Conservation (phyloP, 2,113 vertebrate species). For the Amblyopsis rosae region DNA sequence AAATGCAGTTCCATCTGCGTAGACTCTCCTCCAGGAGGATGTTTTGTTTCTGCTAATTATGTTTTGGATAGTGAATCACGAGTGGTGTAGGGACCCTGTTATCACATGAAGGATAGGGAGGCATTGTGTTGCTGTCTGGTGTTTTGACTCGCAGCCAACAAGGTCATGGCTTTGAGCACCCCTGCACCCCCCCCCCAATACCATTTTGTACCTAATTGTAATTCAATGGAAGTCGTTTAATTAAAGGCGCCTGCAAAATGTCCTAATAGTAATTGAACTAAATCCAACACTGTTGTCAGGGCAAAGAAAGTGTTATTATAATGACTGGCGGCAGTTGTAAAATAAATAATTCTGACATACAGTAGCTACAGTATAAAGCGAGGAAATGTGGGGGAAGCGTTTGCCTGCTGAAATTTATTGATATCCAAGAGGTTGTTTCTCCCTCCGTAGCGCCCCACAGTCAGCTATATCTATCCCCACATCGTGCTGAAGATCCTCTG, state of each 20-base stretch:
- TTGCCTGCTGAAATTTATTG: slow-evolving; percentile 20
- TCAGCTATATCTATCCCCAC: slow-evolving; percentile 3
- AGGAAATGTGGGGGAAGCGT: neutral
- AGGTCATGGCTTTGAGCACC: too few species aligned
- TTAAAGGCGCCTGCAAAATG: too few species aligned
- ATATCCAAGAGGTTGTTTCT: slow-evolving; percentile 6
- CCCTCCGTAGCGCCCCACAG: neutral
- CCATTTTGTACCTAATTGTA: too few species aligned
- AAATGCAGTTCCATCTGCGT: slow-evolving; percentile 30
- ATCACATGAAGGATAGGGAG: neutral
- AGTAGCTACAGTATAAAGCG: too few species aligned
- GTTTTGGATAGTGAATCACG: slow-evolving; percentile 20
- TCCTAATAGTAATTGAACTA: neutral
- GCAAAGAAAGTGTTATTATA: neutral
- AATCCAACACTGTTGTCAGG: slow-evolving; percentile 1
- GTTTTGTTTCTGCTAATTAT: slow-evolving; percentile 44
- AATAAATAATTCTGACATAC: too few species aligned
- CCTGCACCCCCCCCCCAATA: too few species aligned
- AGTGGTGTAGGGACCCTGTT: slow-evolving; percentile 10
- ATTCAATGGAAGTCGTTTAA: too few species aligned
- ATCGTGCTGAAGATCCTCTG: slow-evolving; percentile 5
- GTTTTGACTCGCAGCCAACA: too few species aligned
- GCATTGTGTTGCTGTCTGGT: too few species aligned
- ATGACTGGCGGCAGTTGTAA: too few species aligned
- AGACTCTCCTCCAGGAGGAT: slow-evolving; percentile 19